Evolutionary conservation across 2,113 vertebrate species (phyloP).

Genomic region (Poecile atricapillus): DNA sequence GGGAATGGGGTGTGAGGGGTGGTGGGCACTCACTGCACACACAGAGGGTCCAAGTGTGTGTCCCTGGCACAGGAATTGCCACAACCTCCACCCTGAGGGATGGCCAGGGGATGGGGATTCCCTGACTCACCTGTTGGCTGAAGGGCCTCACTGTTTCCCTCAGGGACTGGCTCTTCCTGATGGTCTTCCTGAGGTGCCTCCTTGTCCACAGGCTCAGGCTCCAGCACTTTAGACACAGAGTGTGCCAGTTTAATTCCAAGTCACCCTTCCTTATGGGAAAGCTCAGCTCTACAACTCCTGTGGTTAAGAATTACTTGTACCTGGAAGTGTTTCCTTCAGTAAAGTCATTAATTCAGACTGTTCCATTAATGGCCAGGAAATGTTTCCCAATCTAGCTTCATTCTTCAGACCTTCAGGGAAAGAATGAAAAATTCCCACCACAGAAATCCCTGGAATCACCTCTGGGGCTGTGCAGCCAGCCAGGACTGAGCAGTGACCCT

Average conservation of each 20-base stretch:
- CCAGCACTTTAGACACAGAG: not conserved
- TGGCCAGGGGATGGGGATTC: not conserved
- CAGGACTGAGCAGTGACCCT: not conserved
- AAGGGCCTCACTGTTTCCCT: not conserved
- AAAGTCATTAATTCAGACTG: not conserved
- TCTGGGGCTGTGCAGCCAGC: fast-evolving
- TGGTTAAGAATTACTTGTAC: not conserved
- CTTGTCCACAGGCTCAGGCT: fast-evolving
- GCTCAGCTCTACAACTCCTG: not conserved
- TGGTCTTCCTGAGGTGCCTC: not conserved
- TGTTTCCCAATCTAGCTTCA: not conserved
- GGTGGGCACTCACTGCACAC: not conserved
- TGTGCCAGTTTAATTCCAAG: not conserved
- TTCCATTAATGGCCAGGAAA: not conserved
- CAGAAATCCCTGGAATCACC: not conserved
- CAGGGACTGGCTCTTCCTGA: not conserved
- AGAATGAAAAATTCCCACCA: not conserved
- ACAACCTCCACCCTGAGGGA: fast-evolving
- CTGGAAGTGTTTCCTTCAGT: not conserved
- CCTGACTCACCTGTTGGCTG: not conserved
- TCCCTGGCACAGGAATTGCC: not conserved
- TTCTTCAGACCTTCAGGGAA: not conserved
- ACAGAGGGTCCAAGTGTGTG: fast-evolving
- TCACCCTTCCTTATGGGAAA: not conserved
- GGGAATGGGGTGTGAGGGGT: not conserved